phyloP scores from a whole-genome alignment of 1,140 invertebrate genomes.

The Procambarus clarkii region DNA sequence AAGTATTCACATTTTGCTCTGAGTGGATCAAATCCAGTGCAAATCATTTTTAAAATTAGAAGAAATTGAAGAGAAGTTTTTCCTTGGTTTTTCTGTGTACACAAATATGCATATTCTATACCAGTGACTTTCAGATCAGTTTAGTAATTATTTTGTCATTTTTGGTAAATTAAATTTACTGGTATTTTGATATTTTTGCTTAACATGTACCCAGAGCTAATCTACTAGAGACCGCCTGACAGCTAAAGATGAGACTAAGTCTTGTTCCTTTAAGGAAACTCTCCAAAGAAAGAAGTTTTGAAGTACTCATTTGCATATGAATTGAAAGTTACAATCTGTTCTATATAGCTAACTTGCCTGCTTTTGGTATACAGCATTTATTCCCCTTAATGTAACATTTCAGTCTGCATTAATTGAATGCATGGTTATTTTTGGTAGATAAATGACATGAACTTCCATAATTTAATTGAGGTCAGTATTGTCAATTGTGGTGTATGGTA shows the following conservation, averaged over 20 bases:
- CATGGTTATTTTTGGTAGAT: neutral
- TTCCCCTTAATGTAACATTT: neutral
- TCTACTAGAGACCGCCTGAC: neutral
- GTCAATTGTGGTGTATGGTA: neutral
- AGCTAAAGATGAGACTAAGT: neutral
- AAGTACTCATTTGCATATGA: slow-evolving; percentile 5
- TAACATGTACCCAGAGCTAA: slow-evolving; percentile 34
- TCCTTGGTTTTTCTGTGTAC: neutral
- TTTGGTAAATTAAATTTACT: neutral
- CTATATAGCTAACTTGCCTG: neutral
- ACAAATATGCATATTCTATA: neutral
- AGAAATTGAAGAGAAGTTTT: neutral
- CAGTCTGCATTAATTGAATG: neutral
- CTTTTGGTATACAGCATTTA: neutral
- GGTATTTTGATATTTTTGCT: neutral
- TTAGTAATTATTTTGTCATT: neutral
- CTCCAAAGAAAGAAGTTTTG: neutral
- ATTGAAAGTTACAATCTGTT: neutral
- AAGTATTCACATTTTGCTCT: neutral
- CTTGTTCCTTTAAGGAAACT: neutral
- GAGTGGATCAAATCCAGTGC: neutral
- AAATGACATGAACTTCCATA: neutral
- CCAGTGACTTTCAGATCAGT: neutral
- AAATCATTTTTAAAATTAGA: neutral
- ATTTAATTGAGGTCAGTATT: neutral